Evolutionary conservation across 2,797 vertebrate species (phyloP).

Genomic region (Pachyuromys duprasi): DNA sequence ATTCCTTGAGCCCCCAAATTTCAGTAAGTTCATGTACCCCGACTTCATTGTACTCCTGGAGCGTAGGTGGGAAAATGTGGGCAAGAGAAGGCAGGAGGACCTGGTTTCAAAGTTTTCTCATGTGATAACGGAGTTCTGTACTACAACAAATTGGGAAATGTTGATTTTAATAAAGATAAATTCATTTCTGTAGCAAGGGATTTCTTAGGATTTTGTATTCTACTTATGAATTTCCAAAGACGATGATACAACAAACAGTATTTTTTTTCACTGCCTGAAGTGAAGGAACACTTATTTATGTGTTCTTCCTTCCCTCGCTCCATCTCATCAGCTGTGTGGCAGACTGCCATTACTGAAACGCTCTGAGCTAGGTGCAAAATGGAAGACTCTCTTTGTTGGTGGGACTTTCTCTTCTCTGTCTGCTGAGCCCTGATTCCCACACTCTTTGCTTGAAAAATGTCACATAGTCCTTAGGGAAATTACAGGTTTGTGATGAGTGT

Average conservation of each 20-base stretch:
- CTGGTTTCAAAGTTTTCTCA: background rate
- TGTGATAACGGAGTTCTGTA: background rate
- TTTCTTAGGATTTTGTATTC: background rate
- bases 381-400: too few relatives aligned
- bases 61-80: background rate
- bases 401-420: too few relatives aligned
- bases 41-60: background rate
- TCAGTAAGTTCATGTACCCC: background rate
- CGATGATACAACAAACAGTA: accelerated
- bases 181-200: background rate
- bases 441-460: too few relatives aligned
- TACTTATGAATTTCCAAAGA: background rate
- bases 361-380: too few relatives aligned
- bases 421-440: too few relatives aligned
- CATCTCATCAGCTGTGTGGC: background rate
- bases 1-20: background rate
- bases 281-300: background rate
- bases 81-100: background rate
- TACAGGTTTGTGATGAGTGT: too few relatives aligned
- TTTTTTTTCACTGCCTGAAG: background rate
- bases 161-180: conserved; percentile 21
- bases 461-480: too few relatives aligned
- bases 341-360: too few relatives aligned
- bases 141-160: background rate
- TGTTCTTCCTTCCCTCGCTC: background rate